phyloP scores from a whole-genome alignment of 2,113 vertebrate species.

The Oreochromis spilurus region DNA sequence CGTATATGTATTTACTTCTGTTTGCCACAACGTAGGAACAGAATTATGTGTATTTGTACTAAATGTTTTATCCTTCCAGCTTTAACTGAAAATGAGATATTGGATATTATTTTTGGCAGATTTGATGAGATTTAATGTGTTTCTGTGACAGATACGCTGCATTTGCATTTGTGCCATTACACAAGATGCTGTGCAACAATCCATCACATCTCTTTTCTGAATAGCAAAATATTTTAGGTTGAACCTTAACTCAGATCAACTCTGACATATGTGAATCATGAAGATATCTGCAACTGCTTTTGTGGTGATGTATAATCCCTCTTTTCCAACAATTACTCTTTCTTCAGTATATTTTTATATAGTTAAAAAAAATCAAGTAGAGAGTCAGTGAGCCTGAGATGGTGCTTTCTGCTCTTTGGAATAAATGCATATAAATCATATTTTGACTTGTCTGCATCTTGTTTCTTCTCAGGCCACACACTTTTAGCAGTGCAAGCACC shows the following conservation, averaged over 20 bases:
- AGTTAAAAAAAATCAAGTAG: not conserved
- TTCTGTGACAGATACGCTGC: not conserved
- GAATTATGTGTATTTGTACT: not conserved
- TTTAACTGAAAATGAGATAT: not conserved
- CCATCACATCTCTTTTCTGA: not conserved
- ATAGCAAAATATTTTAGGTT: not conserved
- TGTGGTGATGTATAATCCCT: conserved; percentile 74
- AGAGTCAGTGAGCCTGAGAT: not conserved
- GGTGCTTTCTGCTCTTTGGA: not conserved
- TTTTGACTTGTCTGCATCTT: not conserved
- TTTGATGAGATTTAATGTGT: not conserved
- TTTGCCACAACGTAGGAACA: not conserved
- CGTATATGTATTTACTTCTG: not conserved
- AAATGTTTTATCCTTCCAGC: not conserved
- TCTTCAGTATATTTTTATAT: not conserved
- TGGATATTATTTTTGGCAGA: not conserved
- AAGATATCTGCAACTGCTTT: conserved; percentile 93
- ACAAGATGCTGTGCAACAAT: not conserved
- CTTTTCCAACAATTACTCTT: not conserved
- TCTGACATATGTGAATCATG: conserved; percentile 87
- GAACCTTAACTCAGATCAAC: conserved; percentile 83
- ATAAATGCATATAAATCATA: not conserved
- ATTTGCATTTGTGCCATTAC: not conserved
- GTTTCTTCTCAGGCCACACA: conserved; percentile 78
- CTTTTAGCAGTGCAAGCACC: conserved; percentile 87